Evolutionary conservation across 1,140 invertebrate genomes (phyloP).

Genomic region (Lordiphosa collinella): DNA sequence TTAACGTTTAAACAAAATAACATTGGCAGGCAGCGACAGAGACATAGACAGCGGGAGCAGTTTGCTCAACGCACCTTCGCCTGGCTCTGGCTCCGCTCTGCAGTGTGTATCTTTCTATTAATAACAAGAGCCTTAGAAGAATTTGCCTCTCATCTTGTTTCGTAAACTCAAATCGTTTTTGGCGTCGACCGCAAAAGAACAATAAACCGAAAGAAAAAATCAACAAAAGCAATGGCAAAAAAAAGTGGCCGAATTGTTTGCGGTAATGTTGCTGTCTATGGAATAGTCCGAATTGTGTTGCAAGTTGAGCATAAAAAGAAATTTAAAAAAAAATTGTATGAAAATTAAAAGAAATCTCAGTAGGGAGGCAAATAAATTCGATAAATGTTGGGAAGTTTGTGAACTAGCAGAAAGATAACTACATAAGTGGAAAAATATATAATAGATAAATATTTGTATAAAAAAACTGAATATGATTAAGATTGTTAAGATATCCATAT

Average conservation of each 20-base stretch:
- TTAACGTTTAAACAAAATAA: slow-evolving; percentile 75
- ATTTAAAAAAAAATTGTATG: too few species aligned
- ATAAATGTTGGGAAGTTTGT: too few species aligned
- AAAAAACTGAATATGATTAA: too few species aligned
- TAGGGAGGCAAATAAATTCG: too few species aligned
- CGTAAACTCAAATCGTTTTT: slow-evolving; percentile 52
- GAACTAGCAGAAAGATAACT: too few species aligned
- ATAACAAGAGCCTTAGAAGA: slow-evolving; percentile 73
- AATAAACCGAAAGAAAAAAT: slow-evolving; percentile 45
- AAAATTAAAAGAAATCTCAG: too few species aligned
- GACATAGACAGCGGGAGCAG: slow-evolving; percentile 13
- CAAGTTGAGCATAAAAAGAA: slow-evolving; percentile 22
- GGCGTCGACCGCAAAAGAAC: slow-evolving; percentile 63
- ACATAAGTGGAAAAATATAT: too few species aligned
- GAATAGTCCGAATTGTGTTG: slow-evolving; percentile 29
- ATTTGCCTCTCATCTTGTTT: slow-evolving; percentile 57
- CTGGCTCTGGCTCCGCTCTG: slow-evolving; percentile 42
- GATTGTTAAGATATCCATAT: too few species aligned
- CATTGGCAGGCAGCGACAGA: slow-evolving; percentile 51
- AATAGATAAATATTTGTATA: too few species aligned
- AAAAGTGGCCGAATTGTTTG: slow-evolving; percentile 55
- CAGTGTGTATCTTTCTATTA: slow-evolving; percentile 72
- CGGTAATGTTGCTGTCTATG: slow-evolving; percentile 33
- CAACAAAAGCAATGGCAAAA: slow-evolving; percentile 14
- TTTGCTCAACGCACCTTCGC: slow-evolving; percentile 3